Evolutionary conservation across 1,140 invertebrate species (phyloP), one percentile per base, ranked within the genome.

Genomic region (Brachionus asplanchnoidis): DNA sequence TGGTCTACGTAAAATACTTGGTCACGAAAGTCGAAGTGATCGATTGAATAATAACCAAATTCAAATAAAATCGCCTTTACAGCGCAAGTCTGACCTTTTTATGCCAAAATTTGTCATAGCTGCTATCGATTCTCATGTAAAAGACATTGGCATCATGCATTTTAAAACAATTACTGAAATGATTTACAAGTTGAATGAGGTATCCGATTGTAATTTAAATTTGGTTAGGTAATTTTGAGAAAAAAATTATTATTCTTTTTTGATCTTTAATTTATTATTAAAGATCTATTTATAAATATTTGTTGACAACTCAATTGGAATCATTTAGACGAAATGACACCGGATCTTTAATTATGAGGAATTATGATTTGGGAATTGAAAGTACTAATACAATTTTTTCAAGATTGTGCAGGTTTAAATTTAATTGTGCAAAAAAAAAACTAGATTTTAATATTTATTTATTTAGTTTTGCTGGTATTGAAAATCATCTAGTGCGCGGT

Each of bases 381-480:
- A 82, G 79, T 68, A 65, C 53, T 20, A 82, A 82, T 26, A 82
- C 79, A 11, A 82, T 82, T 12, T 82, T 82, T 68, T 60, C 79
- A n/a, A 53, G 79, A 65, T 44, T 82, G 23, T 82, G 79, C 79
- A 82, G 73, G 73, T 77, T 36, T 9, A 20, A 11, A n/a, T 42
- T 12, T 17, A 8, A n/a, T 14, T 44, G 12, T 20, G 3, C 17
- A 26, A 11, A 42, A 75, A 20, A 11, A 20, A 6, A 36, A 36
- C 0, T 7, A 36, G 6, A 7, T 6, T 36, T 50, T 12, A 20
- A 8, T 46, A 42, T 46, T 26, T 77, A 14, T 8, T 77, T 26
- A 23, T 50, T 26, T 50, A 77, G 79, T 36, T 82, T 82, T 68
- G 79, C 79, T 44, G 79, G 79, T 2, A 82, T 82, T 26, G 79